Base-by-base conservation (phyloP, 2,113 vertebrate species). In the Plectropomus leopardus region DNA sequence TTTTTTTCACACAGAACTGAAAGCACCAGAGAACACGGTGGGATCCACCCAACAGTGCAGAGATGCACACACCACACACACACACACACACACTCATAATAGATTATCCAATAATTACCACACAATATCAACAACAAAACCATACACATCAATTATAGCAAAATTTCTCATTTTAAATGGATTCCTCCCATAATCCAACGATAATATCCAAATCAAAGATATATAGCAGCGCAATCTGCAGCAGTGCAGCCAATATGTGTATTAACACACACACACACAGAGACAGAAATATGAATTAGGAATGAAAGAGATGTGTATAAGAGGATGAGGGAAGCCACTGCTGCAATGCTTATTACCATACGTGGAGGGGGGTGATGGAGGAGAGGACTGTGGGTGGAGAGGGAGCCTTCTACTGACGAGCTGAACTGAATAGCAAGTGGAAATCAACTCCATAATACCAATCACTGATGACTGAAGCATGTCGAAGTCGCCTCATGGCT, bases 331-430 rank as follows among this genome's bases (percentile, higher is more conserved):
- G 82, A 82, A 90, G 86, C 79, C 86, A 85, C 82, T 90, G 88
- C 87, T 86, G 93, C 92, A 88, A 83, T 77, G 87, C 87, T 89
- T 85, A 87, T 92, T 86, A 89, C 77, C 88, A 91, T 92, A 85
- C 36, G 72, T 44, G 57, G 84, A 81, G 82, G 30, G 28, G 76
- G 69, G 63, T 11, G 84, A 44, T 57, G 88, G 69, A 19, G 65
- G 73, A 58, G 82, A 72, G 73, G 44, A 15, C 57, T 30, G 88
- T 76, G 85, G 76, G 86, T 45, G 77, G 83, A 83, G 76, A 76
- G 36, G 83, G 66, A 82, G 86, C 78, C 58, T 88, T 84, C 76
- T 76, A 61, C 76, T 64, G 87, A 86, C 34, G 76, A 90, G 71
- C 85, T 80, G 84, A 80, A 88, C 64, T 81, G 73, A 90, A 80